phyloP scores from a whole-genome alignment of 2,888 invertebrate species.

The Ormyrus labotus region DNA sequence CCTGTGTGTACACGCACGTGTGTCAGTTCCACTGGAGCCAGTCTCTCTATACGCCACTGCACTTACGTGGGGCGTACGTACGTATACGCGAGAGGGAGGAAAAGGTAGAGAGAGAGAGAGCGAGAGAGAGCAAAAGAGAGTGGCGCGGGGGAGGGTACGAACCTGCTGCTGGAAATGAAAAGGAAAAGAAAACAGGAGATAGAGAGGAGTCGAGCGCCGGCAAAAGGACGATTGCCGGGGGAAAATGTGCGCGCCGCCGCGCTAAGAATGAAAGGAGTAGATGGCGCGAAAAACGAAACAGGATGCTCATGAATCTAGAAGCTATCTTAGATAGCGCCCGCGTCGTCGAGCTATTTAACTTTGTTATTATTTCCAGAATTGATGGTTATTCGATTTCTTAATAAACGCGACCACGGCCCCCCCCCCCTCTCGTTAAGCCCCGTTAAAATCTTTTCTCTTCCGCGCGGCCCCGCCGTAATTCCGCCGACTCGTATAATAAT shows the following conservation, averaged over 20 bases:
- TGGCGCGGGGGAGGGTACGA: constrained; percentile 49
- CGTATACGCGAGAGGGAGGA: constrained; percentile 7
- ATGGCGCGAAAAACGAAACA: constrained; percentile 47
- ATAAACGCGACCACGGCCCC: no score
- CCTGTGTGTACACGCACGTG: constrained; percentile 42
- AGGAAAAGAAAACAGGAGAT: constrained; percentile 57
- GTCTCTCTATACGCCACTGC: constrained; percentile 14
- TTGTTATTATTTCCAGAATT: constrained; percentile 28
- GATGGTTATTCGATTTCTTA: background rate
- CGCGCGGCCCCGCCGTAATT: background rate
- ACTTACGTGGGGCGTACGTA: constrained; percentile 24
- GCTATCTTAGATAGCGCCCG: constrained; percentile 30
- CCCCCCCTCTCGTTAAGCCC: no score
- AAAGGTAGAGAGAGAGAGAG: constrained; percentile 54
- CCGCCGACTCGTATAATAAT: constrained; percentile 22
- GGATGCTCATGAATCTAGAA: constrained; percentile 43
- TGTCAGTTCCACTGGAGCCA: constrained; percentile 34
- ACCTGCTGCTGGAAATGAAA: constrained; percentile 48
- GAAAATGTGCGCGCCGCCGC: background rate
- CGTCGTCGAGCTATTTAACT: constrained; percentile 27
- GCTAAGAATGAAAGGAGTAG: constrained; percentile 48
- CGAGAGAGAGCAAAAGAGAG: constrained; percentile 61
- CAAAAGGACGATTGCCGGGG: background rate
- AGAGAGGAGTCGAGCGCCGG: constrained; percentile 21
- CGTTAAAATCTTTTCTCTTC: background rate